Conservation (phyloP, 2,888 invertebrate species). For the Pristionchus fissidentatus region DNA sequence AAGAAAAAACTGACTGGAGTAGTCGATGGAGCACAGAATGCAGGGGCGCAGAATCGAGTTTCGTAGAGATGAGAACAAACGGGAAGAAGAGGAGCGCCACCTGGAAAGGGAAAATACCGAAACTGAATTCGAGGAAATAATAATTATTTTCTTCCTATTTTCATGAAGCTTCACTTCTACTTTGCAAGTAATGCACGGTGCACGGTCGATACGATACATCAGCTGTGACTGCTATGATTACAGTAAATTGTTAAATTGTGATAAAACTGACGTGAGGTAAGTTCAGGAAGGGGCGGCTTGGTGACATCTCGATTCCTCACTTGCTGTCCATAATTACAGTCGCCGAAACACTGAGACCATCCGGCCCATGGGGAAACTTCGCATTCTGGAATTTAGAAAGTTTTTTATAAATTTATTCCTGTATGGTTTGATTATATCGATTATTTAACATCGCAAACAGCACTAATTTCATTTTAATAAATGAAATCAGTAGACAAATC, state of each 20-base stretch:
- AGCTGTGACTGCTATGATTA: not conserved
- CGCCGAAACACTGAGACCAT: conserved; percentile 62
- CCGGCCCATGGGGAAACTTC: conserved; percentile 59
- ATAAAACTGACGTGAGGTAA: conserved; percentile 45
- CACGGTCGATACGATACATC: not conserved
- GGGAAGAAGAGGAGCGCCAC: conserved; percentile 42
- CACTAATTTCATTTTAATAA: no score
- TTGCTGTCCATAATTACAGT: conserved; percentile 55
- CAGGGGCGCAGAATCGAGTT: conserved; percentile 47
- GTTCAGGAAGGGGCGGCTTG: conserved; percentile 60
- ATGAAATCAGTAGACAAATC: no score
- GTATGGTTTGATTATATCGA: not conserved
- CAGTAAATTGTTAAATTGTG: not conserved
- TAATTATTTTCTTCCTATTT: no score
- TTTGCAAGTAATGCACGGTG: not conserved
- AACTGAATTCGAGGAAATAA: not conserved
- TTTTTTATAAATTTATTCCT: not conserved
- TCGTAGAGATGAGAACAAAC: conserved; percentile 49
- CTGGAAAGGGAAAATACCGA: not conserved
- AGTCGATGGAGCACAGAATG: conserved; percentile 3
- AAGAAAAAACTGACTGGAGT: conserved; percentile 1
- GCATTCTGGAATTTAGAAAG: conserved; percentile 56
- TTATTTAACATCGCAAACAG: not conserved
- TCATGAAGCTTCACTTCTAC: no score
- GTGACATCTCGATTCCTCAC: conserved; percentile 62